A percentile compares a stretch with the other conserved stretches of the same genome.
Evolutionary conservation across 1,140 invertebrate species (phyloP).

Genomic region (Limonius californicus): DNA sequence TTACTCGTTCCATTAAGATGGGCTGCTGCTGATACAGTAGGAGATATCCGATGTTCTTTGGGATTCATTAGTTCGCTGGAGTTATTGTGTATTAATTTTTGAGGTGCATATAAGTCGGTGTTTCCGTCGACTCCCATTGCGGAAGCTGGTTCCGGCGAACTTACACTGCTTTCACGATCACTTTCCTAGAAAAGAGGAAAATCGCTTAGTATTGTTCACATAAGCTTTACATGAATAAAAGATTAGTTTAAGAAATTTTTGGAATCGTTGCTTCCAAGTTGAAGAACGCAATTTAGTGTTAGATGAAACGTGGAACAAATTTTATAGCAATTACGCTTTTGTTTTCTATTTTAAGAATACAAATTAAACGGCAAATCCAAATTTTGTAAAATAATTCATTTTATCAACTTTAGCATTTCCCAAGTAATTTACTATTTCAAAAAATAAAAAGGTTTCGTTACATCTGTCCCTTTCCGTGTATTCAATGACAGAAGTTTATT

Average conservation of each 20-base stretch:
- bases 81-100: constrained; percentile 49
- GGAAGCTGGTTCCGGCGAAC: constrained; percentile 60
- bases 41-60: constrained; percentile 47
- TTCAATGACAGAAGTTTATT: no score
- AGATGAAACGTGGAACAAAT: no score
- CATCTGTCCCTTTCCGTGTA: no score
- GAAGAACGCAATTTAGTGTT: no score
- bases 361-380: background rate
- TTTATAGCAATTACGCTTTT: no score
- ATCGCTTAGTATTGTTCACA: background rate
- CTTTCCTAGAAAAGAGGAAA: constrained; percentile 59
- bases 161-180: constrained; percentile 63
- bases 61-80: constrained; percentile 44
- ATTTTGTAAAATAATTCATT: no score
- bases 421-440: no score
- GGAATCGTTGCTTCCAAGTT: no score
- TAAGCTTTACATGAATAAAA: no score
- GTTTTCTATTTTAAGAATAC: background rate
- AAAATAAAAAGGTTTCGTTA: no score
- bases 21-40: constrained; percentile 45
- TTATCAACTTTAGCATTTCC: no score
- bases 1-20: constrained; percentile 74
- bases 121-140: constrained; percentile 49
- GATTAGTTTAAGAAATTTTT: no score
- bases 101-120: constrained; percentile 49